Conservation (phyloP, 2,797 vertebrate genomes). For the Danio albolineatus region DNA sequence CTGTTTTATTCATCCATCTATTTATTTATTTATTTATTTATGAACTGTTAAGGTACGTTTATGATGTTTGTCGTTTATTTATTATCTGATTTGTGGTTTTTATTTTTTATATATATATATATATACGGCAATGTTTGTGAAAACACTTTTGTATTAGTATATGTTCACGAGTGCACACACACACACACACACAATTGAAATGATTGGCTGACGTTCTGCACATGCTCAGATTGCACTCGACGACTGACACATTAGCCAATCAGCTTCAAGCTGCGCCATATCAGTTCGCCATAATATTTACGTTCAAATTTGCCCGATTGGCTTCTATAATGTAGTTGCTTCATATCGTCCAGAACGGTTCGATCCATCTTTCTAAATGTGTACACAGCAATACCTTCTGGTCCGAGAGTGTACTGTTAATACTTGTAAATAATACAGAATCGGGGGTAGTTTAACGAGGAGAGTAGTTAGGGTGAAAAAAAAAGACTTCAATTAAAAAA, state of each 20-base stretch:
- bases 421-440: constrained; percentile 40
- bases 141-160: constrained; percentile 14
- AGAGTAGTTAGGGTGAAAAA: not conserved
- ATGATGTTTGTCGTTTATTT: not conserved
- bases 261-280: constrained; percentile 27
- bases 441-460: not conserved
- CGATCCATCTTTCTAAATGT: constrained; percentile 10
- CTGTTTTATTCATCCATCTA: not conserved
- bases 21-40: constrained; percentile 35
- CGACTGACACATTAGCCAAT: constrained; percentile 16
- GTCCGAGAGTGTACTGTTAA: constrained; percentile 37
- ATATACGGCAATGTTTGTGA: constrained; percentile 20
- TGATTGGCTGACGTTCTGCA: constrained; percentile 28
- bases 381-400: constrained; percentile 48
- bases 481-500: not conserved
- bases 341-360: not conserved
- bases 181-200: constrained; percentile 2
- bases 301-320: not conserved
- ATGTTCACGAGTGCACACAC: not conserved
- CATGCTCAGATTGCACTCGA: constrained; percentile 40
- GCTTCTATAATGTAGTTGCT: not conserved
- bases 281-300: not conserved
- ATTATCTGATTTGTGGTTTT: constrained; percentile 16
- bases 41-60: constrained; percentile 16
- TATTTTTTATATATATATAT: constrained; percentile 28